These are phyloP conservation scores for Danio rerio DNA, from an alignment of 2,113 vertebrate genomes.

Conservation along the genomic window DNA sequence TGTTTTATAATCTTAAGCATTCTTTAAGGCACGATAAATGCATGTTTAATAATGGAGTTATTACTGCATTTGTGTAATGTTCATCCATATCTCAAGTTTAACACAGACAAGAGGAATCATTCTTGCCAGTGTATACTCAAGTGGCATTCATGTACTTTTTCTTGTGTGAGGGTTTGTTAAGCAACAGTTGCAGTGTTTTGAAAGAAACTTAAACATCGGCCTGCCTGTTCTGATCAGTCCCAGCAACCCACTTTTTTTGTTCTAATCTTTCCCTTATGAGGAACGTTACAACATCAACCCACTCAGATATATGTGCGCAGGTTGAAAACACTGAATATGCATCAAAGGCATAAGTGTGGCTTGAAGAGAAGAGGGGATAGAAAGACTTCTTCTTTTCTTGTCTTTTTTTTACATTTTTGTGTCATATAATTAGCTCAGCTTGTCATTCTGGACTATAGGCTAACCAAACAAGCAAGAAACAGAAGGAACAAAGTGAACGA, in stretches of 20 bases:
- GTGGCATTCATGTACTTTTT: not conserved
- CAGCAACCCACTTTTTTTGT: conserved; percentile 6
- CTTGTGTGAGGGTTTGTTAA: not conserved
- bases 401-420: not conserved
- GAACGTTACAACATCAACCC: not conserved
- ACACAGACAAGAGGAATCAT: not conserved
- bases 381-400: not conserved
- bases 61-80: no score
- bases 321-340: conserved; percentile 4
- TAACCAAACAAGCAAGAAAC: not conserved
- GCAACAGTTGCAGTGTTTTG: not conserved
- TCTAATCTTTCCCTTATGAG: not conserved
- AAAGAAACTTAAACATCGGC: not conserved
- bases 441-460: not conserved
- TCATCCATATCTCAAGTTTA: not conserved
- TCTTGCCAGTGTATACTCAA: not conserved
- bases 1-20: no score
- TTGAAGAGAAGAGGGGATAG: not conserved
- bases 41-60: no score
- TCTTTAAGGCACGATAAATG: no score
- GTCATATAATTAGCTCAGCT: not conserved
- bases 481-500: not conserved
- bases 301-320: not conserved
- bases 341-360: not conserved
- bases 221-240: not conserved